Evolutionary conservation across 2,797 vertebrate genomes (phyloP), one percentile per base, ranked within the genome.

Genomic region (Saxicola maurus): DNA sequence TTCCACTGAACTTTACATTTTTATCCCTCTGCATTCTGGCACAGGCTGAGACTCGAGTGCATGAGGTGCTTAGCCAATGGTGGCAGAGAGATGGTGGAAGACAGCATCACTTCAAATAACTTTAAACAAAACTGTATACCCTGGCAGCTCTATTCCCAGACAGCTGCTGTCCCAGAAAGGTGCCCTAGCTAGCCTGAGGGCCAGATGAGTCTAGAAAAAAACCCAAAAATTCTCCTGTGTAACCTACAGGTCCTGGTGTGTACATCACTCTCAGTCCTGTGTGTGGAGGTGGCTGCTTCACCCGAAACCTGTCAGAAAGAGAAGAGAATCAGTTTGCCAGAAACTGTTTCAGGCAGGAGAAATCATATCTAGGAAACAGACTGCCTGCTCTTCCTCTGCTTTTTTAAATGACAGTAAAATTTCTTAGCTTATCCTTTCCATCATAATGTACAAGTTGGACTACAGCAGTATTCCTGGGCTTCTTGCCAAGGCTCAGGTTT

Each of bases 231-330:
- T 67, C 4, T 60, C 57, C 20, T 53, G 21, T 15, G 33, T 10
- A 45, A 98, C 98, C 93, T 97, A 99, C 98, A 51, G 98, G 98
- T n/a, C 98, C 97, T 5, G 98, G 98, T 57, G 82, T 96, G 91
- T 98, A 98, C 57, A 95, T 86, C 92, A 99, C 97, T 62, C 96
- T 97, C 30, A 99, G 95, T 87, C 98, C 98, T 11, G 98, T 98
- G 79, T 94, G 90, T 2, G 94, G 93, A 74, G 98, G 97, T 16
- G 98, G 98, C 82, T 98, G 98, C 80, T 98, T 98, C 91, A 99
- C 98, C 12, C 94, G 96, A 96, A 98, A 99, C 94, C 98, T 99
- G 88, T 55, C 64, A 82, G 69, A 83, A 59, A 90, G 62, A 77
- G 89, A 80, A 93, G 73, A 90, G 20, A 81, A 17, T 83, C 59